Conservation (phyloP, 2,888 invertebrate species). For the Quadroppia sp. region DNA sequence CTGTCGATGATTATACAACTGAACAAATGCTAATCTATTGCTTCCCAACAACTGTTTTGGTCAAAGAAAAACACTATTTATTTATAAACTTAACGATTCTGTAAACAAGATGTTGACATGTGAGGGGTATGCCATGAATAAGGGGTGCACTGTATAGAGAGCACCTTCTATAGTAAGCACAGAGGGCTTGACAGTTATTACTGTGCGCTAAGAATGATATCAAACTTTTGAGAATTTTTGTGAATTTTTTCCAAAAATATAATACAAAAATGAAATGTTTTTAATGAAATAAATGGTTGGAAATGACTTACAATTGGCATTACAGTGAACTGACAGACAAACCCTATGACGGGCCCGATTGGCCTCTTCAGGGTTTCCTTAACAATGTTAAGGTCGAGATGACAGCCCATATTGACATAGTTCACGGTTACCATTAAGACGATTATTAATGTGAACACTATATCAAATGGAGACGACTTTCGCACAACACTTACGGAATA, state of each 20-base stretch:
- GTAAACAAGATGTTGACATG: no score
- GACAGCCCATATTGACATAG: conserved; percentile 56
- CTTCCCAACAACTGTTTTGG: background rate
- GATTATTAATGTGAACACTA: conserved; percentile 51
- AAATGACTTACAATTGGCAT: conserved; percentile 58
- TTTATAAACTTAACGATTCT: background rate
- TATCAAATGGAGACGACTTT: conserved; percentile 40
- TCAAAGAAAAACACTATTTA: background rate
- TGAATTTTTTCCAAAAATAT: background rate
- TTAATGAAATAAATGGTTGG: background rate
- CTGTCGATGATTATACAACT: background rate
- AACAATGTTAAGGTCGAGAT: conserved; percentile 53
- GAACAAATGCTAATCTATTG: background rate
- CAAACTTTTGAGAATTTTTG: background rate
- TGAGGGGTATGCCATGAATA: no score
- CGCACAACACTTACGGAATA: conserved; percentile 44
- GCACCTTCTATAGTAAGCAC: no score
- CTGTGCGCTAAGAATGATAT: background rate
- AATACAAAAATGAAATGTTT: background rate
- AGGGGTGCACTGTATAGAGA: no score
- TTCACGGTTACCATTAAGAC: conserved; percentile 52
- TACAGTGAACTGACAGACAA: conserved; percentile 56
- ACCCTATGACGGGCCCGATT: conserved; percentile 56
- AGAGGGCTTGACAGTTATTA: no score
- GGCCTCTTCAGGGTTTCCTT: conserved; percentile 54